Conservation (phyloP, 2,113 vertebrate genomes). For the Forbesichthys papilliferus region DNA sequence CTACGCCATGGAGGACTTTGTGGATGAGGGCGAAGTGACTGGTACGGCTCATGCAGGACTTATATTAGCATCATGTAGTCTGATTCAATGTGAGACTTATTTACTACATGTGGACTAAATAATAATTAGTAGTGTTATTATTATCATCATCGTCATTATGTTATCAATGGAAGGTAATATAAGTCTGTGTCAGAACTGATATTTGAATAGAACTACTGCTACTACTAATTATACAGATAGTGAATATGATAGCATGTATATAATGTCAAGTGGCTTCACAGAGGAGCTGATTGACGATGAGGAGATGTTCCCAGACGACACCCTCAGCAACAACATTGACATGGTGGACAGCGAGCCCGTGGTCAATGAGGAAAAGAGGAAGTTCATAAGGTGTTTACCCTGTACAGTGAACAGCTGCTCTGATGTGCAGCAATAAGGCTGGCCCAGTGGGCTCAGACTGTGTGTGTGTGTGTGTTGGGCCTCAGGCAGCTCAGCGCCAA, state of each 20-base stretch:
- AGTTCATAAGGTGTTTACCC: slow-evolving; percentile 85
- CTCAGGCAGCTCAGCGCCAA: slow-evolving; percentile 90
- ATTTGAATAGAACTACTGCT: background rate
- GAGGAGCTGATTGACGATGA: slow-evolving; percentile 77
- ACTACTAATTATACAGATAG: background rate
- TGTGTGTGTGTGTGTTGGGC: background rate
- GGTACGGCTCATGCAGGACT: slow-evolving; percentile 51
- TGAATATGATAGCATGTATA: background rate
- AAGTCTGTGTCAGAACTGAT: too few relatives aligned
- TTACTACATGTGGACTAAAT: too few relatives aligned
- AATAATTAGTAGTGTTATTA: too few relatives aligned
- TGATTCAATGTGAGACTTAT: too few relatives aligned
- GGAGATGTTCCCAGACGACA: slow-evolving; percentile 82
- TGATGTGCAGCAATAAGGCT: too few relatives aligned
- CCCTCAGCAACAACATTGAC: slow-evolving; percentile 88
- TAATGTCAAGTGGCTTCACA: slow-evolving; percentile 35
- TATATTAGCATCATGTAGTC: background rate
- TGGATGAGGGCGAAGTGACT: slow-evolving; percentile 80
- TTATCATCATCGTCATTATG: background rate
- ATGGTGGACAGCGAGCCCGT: slow-evolving; percentile 84
- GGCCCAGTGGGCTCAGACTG: background rate
- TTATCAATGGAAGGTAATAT: background rate
- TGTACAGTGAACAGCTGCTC: background rate
- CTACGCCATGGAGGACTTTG: slow-evolving; percentile 81
- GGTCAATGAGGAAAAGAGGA: slow-evolving; percentile 83